These are phyloP conservation scores for Thermophis baileyi DNA, from an alignment of 2,113 vertebrate species.

Conservation along the genomic window DNA sequence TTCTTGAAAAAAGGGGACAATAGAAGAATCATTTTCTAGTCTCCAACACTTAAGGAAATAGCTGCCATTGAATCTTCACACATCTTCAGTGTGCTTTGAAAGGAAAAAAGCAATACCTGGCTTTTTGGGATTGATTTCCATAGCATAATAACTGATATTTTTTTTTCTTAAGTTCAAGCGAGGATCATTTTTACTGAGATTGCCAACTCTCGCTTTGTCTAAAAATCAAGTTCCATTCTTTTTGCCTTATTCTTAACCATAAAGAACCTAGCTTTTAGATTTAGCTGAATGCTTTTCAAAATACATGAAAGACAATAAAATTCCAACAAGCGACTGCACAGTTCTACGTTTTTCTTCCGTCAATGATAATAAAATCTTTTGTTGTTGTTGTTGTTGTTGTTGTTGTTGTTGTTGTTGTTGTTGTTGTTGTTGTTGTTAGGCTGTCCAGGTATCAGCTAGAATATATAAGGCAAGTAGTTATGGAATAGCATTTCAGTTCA, in stretches of 20 bases:
- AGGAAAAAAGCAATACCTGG: not conserved
- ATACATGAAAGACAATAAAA: not conserved
- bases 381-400: not conserved
- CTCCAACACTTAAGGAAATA: not conserved
- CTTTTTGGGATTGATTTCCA: slow-evolving; percentile 20
- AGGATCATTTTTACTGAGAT: not conserved
- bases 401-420: not conserved
- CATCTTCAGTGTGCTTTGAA: not conserved
- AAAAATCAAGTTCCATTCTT: not conserved
- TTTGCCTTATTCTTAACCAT: not conserved
- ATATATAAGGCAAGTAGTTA: not conserved
- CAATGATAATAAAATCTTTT: not conserved
- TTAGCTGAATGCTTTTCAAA: not conserved
- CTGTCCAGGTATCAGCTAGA: slow-evolving; percentile 2
- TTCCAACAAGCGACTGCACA: not conserved
- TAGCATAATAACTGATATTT: not conserved
- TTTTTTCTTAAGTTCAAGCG: not conserved
- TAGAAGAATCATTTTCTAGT: not conserved
- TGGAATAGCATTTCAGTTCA: not conserved
- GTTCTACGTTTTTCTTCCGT: not conserved
- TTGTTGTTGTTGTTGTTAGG: slow-evolving; percentile 9
- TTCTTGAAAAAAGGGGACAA: not conserved
- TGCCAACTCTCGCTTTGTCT: not conserved
- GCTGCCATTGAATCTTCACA: not conserved
- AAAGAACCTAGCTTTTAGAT: slow-evolving; percentile 18